These are phyloP conservation scores for Rhinogobio ventralis DNA, from an alignment of 2,797 vertebrate species.

Conservation along the genomic window DNA sequence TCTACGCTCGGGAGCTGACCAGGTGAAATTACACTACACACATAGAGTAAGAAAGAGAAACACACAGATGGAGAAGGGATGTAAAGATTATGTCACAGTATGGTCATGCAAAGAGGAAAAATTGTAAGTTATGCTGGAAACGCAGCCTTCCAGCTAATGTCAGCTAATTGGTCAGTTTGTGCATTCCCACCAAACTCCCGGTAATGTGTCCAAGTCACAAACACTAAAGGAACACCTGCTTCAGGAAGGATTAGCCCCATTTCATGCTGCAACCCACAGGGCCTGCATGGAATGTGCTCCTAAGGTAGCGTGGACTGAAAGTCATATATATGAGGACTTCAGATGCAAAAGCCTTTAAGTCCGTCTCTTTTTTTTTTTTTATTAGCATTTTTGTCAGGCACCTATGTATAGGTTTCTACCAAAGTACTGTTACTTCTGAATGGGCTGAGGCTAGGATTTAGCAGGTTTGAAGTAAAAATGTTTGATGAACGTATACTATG, in stretches of 20 bases:
- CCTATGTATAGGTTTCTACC: too few species aligned
- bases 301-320: not conserved
- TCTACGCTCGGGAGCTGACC: constrained; percentile 40
- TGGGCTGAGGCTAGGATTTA: too few species aligned
- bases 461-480: too few species aligned
- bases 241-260: constrained; percentile 31
- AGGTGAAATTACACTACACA: constrained; percentile 30
- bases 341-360: too few species aligned
- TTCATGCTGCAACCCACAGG: constrained; percentile 17
- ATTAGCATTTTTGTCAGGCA: too few species aligned
- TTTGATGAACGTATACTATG: too few species aligned
- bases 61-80: constrained; percentile 53
- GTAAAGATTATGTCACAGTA: constrained; percentile 39
- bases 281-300: constrained; percentile 21
- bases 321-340: not conserved
- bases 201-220: constrained; percentile 34
- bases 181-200: constrained; percentile 16
- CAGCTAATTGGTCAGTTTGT: not conserved
- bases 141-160: not conserved
- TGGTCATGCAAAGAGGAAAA: constrained; percentile 56
- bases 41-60: constrained; percentile 36
- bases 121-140: constrained; percentile 55
- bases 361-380: too few species aligned
- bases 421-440: too few species aligned
- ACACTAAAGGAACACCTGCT: constrained; percentile 35